A percentile compares a stretch with the other conserved stretches of the same genome.
Evolutionary conservation across 1,140 invertebrate species (phyloP).

Genomic region (Maconellicoccus hirsutus): DNA sequence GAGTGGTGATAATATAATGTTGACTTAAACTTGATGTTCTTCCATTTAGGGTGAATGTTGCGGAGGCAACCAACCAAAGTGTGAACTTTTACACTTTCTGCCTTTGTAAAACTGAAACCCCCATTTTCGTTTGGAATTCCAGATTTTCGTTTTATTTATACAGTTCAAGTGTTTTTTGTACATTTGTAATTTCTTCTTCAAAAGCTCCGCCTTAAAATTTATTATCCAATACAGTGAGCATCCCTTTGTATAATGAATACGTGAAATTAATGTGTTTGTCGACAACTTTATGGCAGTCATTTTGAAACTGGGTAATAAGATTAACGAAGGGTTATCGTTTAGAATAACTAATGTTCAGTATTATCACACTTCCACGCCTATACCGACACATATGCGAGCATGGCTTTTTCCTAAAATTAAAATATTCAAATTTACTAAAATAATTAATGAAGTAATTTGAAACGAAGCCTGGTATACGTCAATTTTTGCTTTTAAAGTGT

Average conservation of each 20-base stretch:
- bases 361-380: neutral
- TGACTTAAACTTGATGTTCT: constrained; percentile 21
- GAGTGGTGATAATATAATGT: constrained; percentile 20
- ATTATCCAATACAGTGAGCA: constrained; percentile 4
- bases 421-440: constrained; percentile 1
- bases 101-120: constrained; percentile 10
- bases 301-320: constrained; percentile 5
- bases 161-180: constrained; percentile 9
- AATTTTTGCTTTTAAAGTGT: neutral
- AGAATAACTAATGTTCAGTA: constrained; percentile 5
- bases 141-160: constrained; percentile 6
- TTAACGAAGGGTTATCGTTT: neutral
- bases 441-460: neutral
- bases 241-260: neutral
- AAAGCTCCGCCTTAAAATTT: neutral
- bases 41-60: constrained; percentile 15
- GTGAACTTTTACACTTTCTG: constrained; percentile 20
- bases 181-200: constrained; percentile 5
- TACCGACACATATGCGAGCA: neutral
- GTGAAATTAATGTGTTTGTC: neutral
- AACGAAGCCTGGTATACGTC: neutral
- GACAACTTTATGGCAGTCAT: neutral
- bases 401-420: neutral
- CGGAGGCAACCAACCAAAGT: constrained; percentile 19
- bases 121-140: neutral